These are phyloP conservation scores for Uropsilus gracilis DNA, from an alignment of 2,113 vertebrate genomes.

Conservation along the genomic window DNA sequence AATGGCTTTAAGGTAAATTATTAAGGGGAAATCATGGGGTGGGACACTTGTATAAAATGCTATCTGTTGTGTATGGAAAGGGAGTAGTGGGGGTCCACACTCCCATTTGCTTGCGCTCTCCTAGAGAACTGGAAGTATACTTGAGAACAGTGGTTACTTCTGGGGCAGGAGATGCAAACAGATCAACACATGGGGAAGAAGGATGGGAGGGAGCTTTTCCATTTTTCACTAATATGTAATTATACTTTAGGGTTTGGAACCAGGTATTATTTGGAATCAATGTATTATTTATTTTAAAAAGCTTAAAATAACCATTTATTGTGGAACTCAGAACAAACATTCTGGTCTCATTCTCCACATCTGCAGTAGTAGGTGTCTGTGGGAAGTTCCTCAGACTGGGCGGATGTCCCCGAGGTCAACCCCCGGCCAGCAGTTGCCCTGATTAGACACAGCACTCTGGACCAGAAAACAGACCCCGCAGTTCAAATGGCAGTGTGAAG, in stretches of 20 bases:
- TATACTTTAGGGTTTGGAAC: not conserved
- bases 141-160: not conserved
- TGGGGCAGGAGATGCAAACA: not conserved
- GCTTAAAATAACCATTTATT: constrained; percentile 52
- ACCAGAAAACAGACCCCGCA: not conserved
- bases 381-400: not conserved
- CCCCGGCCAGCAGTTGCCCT: not conserved
- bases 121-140: not conserved
- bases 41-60: not conserved
- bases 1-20: constrained; percentile 10
- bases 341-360: not conserved
- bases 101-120: not conserved
- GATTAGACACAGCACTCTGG: not conserved
- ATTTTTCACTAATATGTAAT: not conserved
- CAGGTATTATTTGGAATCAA: no score
- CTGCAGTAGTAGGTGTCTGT: not conserved
- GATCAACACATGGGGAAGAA: not conserved
- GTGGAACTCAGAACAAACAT: not conserved
- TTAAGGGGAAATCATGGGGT: not conserved
- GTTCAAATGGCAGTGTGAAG: not conserved
- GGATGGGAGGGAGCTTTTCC: not conserved
- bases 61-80: not conserved
- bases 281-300: not conserved
- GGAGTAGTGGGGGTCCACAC: not conserved
- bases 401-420: not conserved